These are phyloP conservation scores for Mamestra brassicae DNA, from an alignment of 2,888 invertebrate genomes.

Conservation along the genomic window DNA sequence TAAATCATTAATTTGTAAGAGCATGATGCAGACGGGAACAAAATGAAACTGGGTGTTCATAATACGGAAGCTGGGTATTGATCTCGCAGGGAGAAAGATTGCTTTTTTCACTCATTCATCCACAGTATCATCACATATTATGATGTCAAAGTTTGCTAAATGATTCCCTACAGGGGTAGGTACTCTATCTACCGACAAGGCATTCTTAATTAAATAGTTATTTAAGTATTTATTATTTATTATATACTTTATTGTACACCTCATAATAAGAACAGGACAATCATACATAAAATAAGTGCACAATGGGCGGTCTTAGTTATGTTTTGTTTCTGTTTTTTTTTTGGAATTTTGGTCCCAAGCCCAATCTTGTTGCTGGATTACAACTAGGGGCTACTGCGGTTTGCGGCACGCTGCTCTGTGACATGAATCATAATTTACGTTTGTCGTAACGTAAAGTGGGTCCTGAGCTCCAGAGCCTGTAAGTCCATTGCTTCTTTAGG, in stretches of 20 bases:
- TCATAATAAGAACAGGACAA: too few species aligned
- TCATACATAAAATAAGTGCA: too few species aligned
- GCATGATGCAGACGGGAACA: neutral
- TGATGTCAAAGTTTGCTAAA: neutral
- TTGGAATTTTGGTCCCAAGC: too few species aligned
- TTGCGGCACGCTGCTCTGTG: neutral
- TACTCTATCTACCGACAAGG: neutral
- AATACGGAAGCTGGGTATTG: constrained; percentile 33
- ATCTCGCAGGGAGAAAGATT: constrained; percentile 10
- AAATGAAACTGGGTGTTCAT: neutral
- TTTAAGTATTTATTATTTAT: too few species aligned
- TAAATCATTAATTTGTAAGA: constrained; percentile 14
- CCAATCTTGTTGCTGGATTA: too few species aligned
- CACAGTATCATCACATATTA: neutral
- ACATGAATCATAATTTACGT: constrained; percentile 7
- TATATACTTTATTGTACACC: too few species aligned
- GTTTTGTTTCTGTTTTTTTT: too few species aligned
- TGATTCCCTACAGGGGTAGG: neutral
- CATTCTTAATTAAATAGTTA: neutral
- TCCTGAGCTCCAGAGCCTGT: neutral
- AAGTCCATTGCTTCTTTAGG: too few species aligned
- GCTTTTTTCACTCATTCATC: neutral
- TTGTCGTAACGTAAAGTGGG: neutral
- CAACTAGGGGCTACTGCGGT: neutral
- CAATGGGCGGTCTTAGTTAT: too few species aligned